Base-by-base conservation (phyloP, 1,140 invertebrate genomes). In the Trypoxylus dichotomus region DNA sequence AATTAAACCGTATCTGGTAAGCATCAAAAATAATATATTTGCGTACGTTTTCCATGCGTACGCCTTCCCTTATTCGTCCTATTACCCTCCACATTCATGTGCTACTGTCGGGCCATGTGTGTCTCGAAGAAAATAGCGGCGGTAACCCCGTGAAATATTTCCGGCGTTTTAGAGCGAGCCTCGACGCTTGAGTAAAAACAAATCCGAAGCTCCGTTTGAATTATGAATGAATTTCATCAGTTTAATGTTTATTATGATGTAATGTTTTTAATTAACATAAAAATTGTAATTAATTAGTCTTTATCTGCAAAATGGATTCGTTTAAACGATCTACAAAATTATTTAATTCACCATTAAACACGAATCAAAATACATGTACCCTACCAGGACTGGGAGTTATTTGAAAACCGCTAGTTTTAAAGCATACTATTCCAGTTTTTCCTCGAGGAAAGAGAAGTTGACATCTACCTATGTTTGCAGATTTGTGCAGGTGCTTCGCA, bases 1-100 rank as follows among this genome's bases (percentile, higher is more conserved):
- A 84, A 84, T 84, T 84, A 84, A 83, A 82, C 81, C 81, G 81
- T 80, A 81, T 84, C 83, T 84, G 83, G 81, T 77, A 77, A 84
- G 79, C 80, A 83, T 84, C 83, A 84, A 82, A 83, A 83, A 83
- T 83, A 83, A 84, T 83, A 81, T 82, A 83, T 82, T 81, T 79
- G 77, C 78, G 81, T 68, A 68, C 60, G 79, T 76, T 80, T 82
- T 79, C 72, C 77, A 80, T 83, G 83, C 81, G 80, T 83, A 82
- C 79, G 78, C 60, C 27, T 68, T 68, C 60, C 27, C 21, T 29
- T 29, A 29, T 68, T 68, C 47, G n/a, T 19, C 27, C 24, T 25
- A 21, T 13, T 27, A 3, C 60, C 60, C 21, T 24, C 19, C 24
- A 27, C 21, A 29, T 74, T 37, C 72, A 43, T 74, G 72, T 76